A percentile compares a stretch with the other conserved stretches of the same genome.
These are phyloP conservation scores for Butorides virescens DNA, from an alignment of 2,113 vertebrate genomes.

Conservation along the genomic window DNA sequence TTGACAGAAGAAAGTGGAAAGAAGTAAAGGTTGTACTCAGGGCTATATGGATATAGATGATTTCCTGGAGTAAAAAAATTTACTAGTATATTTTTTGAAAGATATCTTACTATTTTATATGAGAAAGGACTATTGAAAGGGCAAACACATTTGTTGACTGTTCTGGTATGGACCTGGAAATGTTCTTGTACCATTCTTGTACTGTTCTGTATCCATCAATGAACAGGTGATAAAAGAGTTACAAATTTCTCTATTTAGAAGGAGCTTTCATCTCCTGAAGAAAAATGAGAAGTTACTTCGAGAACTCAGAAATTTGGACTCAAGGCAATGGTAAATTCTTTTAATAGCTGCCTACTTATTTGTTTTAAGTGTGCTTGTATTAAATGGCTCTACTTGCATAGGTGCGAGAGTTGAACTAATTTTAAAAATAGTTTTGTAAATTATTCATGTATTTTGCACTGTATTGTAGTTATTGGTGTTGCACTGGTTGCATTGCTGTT, in stretches of 20 bases:
- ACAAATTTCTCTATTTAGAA: conserved; percentile 79
- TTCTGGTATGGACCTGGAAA: conserved; percentile 35
- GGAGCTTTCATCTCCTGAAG: conserved; percentile 95
- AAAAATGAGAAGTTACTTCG: conserved; percentile 98
- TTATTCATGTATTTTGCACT: not conserved
- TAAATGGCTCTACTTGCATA: not conserved
- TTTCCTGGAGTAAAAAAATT: conserved; percentile 16
- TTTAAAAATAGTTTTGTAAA: not conserved
- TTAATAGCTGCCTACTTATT: not conserved
- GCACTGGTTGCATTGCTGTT: not conserved
- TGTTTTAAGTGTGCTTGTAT: not conserved
- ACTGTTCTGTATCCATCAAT: conserved; percentile 38
- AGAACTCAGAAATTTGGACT: conserved; percentile 97
- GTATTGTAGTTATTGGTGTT: not conserved
- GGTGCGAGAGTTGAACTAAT: not conserved
- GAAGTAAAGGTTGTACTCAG: not conserved
- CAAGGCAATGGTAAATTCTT: conserved; percentile 90
- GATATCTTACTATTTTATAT: conserved; percentile 46
- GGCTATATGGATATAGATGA: not conserved
- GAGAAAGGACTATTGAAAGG: conserved; percentile 36
- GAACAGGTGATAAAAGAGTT: conserved; percentile 60
- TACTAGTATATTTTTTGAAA: conserved; percentile 8
- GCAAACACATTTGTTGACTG: conserved; percentile 4
- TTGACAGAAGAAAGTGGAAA: not conserved
- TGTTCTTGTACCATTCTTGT: conserved; percentile 1